Base-by-base conservation (phyloP, 2,113 vertebrate genomes). In the Sinocyclocheilus grahami region DNA sequence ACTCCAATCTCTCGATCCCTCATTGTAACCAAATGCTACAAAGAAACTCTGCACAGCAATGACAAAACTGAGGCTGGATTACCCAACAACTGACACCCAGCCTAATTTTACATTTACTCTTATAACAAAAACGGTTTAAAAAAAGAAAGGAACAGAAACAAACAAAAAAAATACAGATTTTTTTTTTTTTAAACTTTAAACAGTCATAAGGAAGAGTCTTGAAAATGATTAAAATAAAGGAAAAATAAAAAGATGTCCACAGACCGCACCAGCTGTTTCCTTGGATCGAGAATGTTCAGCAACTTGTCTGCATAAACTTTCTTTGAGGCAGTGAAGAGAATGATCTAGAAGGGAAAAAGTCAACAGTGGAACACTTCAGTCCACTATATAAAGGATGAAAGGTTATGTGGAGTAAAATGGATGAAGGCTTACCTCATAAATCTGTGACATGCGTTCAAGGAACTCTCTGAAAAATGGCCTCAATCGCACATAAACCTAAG, bases 241-340 rank as follows among this genome's bases (percentile, higher is more conserved):
- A 46, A 30, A 42, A 55, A 80, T 8, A 84, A 3, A 33, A 55
- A 53, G 11, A 37, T 60, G 16, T 72, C 18, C 33, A 22, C 92
- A 91, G 95, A 99, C 98, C 98, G 97, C 92, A 99, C 98, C 92
- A 99, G 95, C 87, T 98, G 97, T 94, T 99, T 99, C 94, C 98
- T 99, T 91, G 98, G 98, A 92, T 99, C 98, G 94, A 99, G 94
- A 92, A 99, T 99, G 94, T 99, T 99, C 92, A 99, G 94, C 90
- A 99, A 93, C 95, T 99, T 99, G 96, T 99, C 98, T 93, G 98
- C 98, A 92, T 99, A 99, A 90, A 99, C 98, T 94, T 99, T 99
- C 96, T 99, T 99, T 91, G 98, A 99, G 91, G 98, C 98, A 90
- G 98, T 99, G 91, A 99, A 99, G 92, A 99, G 97, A 92, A 99